Evolutionary conservation across 1,140 invertebrate species (phyloP), one percentile per base, ranked within the genome.

Genomic region (Whitmania pigra): DNA sequence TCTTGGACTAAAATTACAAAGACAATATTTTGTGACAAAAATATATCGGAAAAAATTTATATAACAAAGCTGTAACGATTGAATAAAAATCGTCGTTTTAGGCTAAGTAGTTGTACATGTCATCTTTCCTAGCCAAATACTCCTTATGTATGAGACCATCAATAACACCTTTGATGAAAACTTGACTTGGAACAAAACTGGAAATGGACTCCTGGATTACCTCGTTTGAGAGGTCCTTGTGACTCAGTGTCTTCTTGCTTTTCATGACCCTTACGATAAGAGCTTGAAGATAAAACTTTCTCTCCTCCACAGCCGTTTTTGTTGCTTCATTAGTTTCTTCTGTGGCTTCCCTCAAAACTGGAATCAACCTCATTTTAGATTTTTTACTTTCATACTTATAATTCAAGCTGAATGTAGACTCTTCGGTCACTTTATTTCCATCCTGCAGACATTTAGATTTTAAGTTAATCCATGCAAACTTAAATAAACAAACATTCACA

Each of bases 191-290:
- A 27, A 89, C 88, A 85, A 98, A 98, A 25, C 90, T 88, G 11
- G 89, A 87, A 79, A 89, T 88, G 18, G 91, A 91, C 80, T 95
- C 90, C 67, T 88, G 88, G 73, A 95, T 83, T 79, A 96, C 94
- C 86, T 98, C 94, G 80, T 97, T 92, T 76, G 97, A 91, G 4
- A 98, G 84, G 75, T 89, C 87, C 83, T 93, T 97, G 81, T 98
- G 95, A 80, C 89, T 89, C 2, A 97, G 78, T 18, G 83, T 76
- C 79, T 87, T 87, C 71, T 94, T 83, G 68, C 92, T 89, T 79
- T 97, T 97, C 94, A 97, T 97, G 77, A 97, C 94, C 73, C 94
- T 85, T 5, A 97, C 94, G 77, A 97, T 94, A 36, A 93, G 91
- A 22, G 94, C 94, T 80, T 99, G 95, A 57, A 99, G 85, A 82